phyloP scores from a whole-genome alignment of 2,888 invertebrate species.

The Tricholauxania praeusta region DNA sequence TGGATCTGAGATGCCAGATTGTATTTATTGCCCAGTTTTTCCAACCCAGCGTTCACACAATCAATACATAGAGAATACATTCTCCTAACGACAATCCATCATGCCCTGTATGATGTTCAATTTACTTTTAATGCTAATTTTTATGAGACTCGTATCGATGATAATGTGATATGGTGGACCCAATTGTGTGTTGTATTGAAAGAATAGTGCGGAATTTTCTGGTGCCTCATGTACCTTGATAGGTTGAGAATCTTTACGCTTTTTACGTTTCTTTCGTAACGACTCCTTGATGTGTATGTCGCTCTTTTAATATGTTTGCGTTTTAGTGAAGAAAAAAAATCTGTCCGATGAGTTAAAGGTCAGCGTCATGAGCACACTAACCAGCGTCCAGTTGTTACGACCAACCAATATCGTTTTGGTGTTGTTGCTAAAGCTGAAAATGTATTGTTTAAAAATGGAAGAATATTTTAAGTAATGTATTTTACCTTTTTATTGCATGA shows the following conservation, averaged over 20 bases:
- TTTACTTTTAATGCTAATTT: slow-evolving; percentile 98
- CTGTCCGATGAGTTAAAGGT: too few relatives aligned
- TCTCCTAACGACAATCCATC: slow-evolving; percentile 99
- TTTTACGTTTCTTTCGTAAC: slow-evolving; percentile 74
- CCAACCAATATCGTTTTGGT: too few relatives aligned
- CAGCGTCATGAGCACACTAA: too few relatives aligned
- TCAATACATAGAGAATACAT: slow-evolving; percentile 99
- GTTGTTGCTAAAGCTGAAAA: too few relatives aligned
- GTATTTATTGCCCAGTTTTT: slow-evolving; percentile 96
- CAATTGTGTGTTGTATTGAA: slow-evolving; percentile 96
- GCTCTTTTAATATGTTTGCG: too few relatives aligned
- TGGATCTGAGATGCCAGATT: slow-evolving; percentile 96
- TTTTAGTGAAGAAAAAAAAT: too few relatives aligned
- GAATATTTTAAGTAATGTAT: too few relatives aligned
- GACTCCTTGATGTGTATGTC: slow-evolving; percentile 79
- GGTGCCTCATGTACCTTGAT: slow-evolving; percentile 85
- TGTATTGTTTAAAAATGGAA: too few relatives aligned
- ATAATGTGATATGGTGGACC: slow-evolving; percentile 98
- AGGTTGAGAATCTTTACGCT: slow-evolving; percentile 78
- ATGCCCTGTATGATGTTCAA: slow-evolving; percentile 95
- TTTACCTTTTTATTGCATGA: too few relatives aligned
- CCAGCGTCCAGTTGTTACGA: too few relatives aligned
- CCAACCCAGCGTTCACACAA: slow-evolving; percentile 97
- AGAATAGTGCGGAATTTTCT: slow-evolving; percentile 95
- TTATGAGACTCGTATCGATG: slow-evolving; percentile 96